Evolutionary conservation across 2,797 vertebrate genomes (phyloP).

Genomic region (Saguinus oedipus): DNA sequence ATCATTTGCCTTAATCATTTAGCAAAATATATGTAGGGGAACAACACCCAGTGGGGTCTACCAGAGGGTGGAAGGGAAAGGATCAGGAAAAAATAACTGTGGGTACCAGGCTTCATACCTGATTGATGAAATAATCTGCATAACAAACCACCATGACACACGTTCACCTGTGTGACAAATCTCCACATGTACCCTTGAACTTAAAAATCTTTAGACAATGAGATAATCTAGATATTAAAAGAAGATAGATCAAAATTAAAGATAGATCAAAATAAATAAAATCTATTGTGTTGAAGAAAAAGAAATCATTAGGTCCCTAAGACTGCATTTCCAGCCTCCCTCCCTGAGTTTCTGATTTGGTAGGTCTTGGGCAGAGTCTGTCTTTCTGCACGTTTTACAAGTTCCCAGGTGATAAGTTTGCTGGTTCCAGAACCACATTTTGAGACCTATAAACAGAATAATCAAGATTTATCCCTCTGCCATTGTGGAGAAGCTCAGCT

Average conservation of each 20-base stretch:
- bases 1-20: not conserved
- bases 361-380: not conserved
- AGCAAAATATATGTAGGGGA: not conserved
- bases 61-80: not conserved
- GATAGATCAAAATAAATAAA: not conserved
- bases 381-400: not conserved
- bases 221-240: too few species aligned
- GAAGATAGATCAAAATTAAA: too few species aligned
- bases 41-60: too few species aligned
- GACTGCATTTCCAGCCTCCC: not conserved
- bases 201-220: not conserved
- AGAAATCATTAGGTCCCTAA: not conserved
- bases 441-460: not conserved
- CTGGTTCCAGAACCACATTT: not conserved
- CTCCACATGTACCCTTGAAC: not conserved
- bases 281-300: not conserved
- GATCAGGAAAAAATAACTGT: not conserved
- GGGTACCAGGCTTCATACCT: not conserved
- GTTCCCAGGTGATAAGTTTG: not conserved
- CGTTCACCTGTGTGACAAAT: not conserved
- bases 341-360: not conserved
- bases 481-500: not conserved
- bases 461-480: too few species aligned
- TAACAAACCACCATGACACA: not conserved
- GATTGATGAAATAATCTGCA: not conserved